Base-by-base conservation (phyloP, 2,797 vertebrate species). In the Poeciliopsis infans region DNA sequence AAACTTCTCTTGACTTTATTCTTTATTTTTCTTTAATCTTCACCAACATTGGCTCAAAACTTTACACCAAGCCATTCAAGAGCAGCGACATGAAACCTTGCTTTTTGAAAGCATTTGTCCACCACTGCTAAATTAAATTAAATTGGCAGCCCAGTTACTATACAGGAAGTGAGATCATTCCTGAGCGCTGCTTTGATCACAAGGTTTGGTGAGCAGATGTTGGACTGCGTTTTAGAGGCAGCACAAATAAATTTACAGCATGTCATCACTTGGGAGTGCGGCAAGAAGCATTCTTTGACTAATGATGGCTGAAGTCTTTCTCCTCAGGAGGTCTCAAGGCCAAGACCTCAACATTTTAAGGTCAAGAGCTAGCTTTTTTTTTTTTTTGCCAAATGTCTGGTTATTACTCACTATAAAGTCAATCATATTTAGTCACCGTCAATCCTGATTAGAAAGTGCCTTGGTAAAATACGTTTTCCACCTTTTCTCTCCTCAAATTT, bases 161-260 rank as follows among this genome's bases (percentile, higher is more conserved):
- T 41, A 75, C 28, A 59, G 46, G 79, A 80, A 70, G 43, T 75
- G 25, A 49, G 31, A 33, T 75, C 7, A 75, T 80, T 68, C 20
- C 78, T 75, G 20, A 28, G 43, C 33, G 25, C 25, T 0, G 25
- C 28, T 75, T 80, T 70, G 12, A 53, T 69, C 47, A 25, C 28
- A 1, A 5, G 4, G 33, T 68, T 68, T 45, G 49, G 39, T 5
- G n/a, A 33, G 11, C 64, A 70, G 31, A 59, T n/a, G 28, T 46
- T 28, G 28, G 12, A 23, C 18, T 20, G 2, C 16, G 31, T 72
- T 72, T 68, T 47, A 72, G 23, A 55, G 53, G 53, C 11, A 61
- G 43, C 31, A 2, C 43, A 43, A 39, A 39, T 3, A 72, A 18
- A 53, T 69, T 28, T 76, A 31, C 25, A 31, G 25, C 7, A 10